These are phyloP conservation scores for Cosmia trapezina DNA, from an alignment of 2,888 invertebrate genomes.

Conservation along the genomic window DNA sequence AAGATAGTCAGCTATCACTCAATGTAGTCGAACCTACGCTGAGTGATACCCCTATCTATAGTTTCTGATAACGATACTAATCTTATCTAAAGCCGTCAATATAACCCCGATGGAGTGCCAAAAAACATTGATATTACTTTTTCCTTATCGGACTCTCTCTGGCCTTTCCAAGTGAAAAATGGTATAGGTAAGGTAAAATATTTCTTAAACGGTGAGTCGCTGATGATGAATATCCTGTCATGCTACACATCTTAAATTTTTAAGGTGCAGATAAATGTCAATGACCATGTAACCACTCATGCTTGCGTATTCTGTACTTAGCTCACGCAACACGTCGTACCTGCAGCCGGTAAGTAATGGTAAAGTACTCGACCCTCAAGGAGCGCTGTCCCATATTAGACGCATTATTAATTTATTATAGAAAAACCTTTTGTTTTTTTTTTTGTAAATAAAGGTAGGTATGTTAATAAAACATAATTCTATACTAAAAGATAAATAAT, in stretches of 20 bases:
- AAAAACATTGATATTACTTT: constrained; percentile 45
- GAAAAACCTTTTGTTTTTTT: too few relatives aligned
- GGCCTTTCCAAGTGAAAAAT: constrained; percentile 1
- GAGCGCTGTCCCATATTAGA: too few relatives aligned
- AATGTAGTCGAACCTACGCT: constrained; percentile 7
- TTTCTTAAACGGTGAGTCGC: background rate
- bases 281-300: too few relatives aligned
- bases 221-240: background rate
- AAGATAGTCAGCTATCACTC: constrained; percentile 35
- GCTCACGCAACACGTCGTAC: too few relatives aligned
- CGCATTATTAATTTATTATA: too few relatives aligned
- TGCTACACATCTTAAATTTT: background rate
- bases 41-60: constrained; percentile 34
- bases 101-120: constrained; percentile 35
- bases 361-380: too few relatives aligned
- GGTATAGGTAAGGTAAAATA: background rate
- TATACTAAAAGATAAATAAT: too few relatives aligned
- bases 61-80: constrained; percentile 33
- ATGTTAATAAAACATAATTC: too few relatives aligned
- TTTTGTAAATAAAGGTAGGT: too few relatives aligned
- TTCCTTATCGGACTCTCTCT: constrained; percentile 30
- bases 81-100: constrained; percentile 51
- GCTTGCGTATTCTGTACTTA: too few relatives aligned
- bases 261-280: too few relatives aligned
- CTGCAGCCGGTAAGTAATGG: too few relatives aligned